Percentiles rank a stretch among this genome's conserved stretches.
Conservation (phyloP, 2,888 invertebrate genomes). For the Branchellion lobata region DNA sequence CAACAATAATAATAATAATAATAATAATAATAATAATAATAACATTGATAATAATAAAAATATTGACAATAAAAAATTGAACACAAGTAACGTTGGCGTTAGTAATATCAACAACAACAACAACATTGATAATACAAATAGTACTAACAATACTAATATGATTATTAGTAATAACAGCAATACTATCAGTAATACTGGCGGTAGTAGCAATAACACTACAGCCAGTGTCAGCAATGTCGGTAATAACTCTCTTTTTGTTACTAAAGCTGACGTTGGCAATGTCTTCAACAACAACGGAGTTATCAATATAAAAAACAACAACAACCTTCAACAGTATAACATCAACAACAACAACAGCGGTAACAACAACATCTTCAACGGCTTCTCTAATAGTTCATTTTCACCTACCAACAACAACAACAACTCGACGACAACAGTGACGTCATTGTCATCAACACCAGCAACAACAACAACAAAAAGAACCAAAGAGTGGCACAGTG, state of each 20-base stretch:
- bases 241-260: background rate
- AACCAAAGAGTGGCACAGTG: background rate
- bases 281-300: background rate
- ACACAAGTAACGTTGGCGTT: background rate
- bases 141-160: background rate
- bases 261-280: too few species aligned
- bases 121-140: background rate
- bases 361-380: background rate
- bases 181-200: background rate
- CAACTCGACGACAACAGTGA: background rate
- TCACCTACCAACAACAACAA: background rate
- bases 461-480: background rate
- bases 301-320: background rate
- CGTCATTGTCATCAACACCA: background rate
- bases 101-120: background rate
- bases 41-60: background rate
- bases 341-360: background rate
- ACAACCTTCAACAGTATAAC: background rate
- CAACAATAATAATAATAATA: background rate
- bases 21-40: background rate
- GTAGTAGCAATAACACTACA: background rate
- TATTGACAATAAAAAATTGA: background rate
- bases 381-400: background rate
- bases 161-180: too few species aligned
- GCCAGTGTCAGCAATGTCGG: background rate